Evolutionary conservation across 2,888 invertebrate genomes (phyloP).

Genomic region (Hypercompe scribonia): DNA sequence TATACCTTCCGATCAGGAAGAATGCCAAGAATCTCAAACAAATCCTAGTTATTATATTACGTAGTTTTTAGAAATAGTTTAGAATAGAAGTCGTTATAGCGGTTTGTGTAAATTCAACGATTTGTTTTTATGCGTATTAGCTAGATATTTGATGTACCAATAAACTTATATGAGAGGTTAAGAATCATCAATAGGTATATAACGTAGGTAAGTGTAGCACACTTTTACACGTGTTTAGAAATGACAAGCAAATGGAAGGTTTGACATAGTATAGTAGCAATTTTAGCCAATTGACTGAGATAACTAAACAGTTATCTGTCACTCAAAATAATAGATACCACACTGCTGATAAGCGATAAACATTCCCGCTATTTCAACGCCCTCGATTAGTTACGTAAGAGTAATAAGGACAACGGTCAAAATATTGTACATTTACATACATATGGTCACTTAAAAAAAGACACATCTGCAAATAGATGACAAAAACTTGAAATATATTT

Average conservation of each 20-base stretch:
- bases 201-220: too few relatives aligned
- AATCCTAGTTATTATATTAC: background rate
- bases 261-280: conserved; percentile 26
- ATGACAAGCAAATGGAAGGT: conserved; percentile 7
- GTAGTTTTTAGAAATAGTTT: background rate
- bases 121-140: background rate
- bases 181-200: too few relatives aligned
- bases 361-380: conserved; percentile 1
- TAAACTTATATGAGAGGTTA: background rate
- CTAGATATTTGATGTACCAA: background rate
- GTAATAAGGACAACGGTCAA: background rate
- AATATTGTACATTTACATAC: background rate
- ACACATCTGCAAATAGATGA: background rate
- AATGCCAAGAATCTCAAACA: background rate
- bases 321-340: conserved; percentile 43
- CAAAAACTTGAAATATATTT: background rate
- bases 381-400: conserved; percentile 9
- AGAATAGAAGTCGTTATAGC: background rate
- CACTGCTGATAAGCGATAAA: conserved; percentile 33
- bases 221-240: background rate
- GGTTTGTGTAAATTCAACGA: background rate
- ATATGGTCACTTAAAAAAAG: background rate
- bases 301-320: conserved; percentile 49
- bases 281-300: conserved; percentile 47
- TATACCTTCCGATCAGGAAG: background rate